phyloP scores from a whole-genome alignment of 2,888 invertebrate species.

The Leptura quadrifasciata region DNA sequence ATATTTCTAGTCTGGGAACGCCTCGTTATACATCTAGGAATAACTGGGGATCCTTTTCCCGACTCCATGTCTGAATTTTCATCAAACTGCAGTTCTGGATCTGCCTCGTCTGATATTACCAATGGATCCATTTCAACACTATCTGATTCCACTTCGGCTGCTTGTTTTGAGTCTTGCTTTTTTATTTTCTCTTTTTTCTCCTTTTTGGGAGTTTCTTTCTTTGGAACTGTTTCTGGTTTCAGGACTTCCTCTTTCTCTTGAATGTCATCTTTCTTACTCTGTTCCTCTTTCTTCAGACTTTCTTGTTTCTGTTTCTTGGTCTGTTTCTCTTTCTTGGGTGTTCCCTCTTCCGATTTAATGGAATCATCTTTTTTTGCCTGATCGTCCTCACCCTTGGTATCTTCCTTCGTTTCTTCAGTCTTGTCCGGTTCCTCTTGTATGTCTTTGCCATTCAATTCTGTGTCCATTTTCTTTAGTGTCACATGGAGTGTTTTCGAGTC shows the following conservation, averaged over 20 bases:
- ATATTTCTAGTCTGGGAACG: conserved; percentile 69
- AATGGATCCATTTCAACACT: conserved; percentile 67
- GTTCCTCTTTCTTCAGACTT: conserved; percentile 25
- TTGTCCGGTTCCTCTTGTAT: conserved; percentile 40
- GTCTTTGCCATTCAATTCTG: conserved; percentile 45
- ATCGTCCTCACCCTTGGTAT: not conserved
- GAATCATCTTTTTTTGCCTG: conserved; percentile 36
- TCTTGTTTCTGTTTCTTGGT: conserved; percentile 27
- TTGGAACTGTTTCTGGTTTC: conserved; percentile 12
- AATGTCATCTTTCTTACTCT: conserved; percentile 1
- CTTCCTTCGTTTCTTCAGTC: conserved; percentile 30
- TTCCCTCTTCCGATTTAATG: conserved; percentile 40
- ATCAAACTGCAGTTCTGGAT: conserved; percentile 69
- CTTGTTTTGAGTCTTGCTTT: conserved; percentile 3
- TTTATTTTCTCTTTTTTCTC: conserved; percentile 35
- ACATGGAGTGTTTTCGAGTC: conserved; percentile 47
- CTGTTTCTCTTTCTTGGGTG: conserved; percentile 31
- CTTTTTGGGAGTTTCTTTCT: conserved; percentile 31
- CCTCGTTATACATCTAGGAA: conserved; percentile 68
- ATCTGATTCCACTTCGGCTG: conserved; percentile 37
- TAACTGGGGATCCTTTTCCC: conserved; percentile 67
- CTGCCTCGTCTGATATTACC: conserved; percentile 63
- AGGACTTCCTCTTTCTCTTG: conserved; percentile 20
- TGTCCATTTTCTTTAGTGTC: conserved; percentile 41
- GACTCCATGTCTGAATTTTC: conserved; percentile 68